phyloP scores from a whole-genome alignment of 2,797 vertebrate species.

The Clarias platycephalus region DNA sequence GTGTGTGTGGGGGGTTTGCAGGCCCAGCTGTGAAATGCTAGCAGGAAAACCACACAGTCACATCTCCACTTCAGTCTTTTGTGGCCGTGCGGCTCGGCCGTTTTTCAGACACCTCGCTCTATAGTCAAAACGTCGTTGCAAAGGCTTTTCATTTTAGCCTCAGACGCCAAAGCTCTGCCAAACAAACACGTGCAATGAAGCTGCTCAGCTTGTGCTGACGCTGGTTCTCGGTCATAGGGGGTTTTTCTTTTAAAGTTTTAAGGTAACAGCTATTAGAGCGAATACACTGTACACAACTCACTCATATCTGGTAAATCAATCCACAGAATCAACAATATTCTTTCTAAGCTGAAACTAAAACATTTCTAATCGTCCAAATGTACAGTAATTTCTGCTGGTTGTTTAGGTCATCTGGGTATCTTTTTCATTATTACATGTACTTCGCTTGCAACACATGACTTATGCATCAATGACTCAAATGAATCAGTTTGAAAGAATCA shows the following conservation, averaged over 20 bases:
- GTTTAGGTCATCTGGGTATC: not conserved
- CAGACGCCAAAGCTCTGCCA: not conserved
- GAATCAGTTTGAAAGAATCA: not conserved
- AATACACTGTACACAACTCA: no score
- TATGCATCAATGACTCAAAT: not conserved
- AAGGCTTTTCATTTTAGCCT: not conserved
- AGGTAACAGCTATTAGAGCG: not conserved
- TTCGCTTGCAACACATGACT: not conserved
- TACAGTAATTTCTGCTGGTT: not conserved
- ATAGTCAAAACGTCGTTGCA: not conserved
- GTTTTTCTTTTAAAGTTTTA: not conserved
- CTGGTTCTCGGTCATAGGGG: not conserved
- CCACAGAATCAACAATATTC: no score
- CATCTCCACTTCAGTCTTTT: constrained; percentile 40
- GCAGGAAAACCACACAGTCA: constrained; percentile 60
- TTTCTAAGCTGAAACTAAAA: not conserved
- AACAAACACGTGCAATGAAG: not conserved
- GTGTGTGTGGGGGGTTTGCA: not conserved
- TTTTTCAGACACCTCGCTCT: constrained; percentile 2
- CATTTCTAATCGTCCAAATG: not conserved
- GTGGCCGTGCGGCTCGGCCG: constrained; percentile 1
- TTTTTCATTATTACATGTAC: not conserved
- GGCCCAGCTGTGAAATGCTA: constrained; percentile 26
- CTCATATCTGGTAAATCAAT: not conserved
- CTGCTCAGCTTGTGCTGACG: not conserved